phyloP scores from a whole-genome alignment of 2,888 invertebrate species.

The Diogma glabrata region DNA sequence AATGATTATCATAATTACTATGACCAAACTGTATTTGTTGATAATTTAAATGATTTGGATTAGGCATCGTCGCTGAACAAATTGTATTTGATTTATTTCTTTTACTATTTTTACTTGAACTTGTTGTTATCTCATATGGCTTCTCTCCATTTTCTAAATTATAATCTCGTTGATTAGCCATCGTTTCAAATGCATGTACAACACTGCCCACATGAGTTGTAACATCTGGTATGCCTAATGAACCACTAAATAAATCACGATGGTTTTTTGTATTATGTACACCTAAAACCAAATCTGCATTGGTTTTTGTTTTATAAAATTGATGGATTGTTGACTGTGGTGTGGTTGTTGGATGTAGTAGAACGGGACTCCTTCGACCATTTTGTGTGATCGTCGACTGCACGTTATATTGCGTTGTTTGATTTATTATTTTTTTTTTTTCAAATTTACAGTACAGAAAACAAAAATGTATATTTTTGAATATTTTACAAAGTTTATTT shows the following conservation, averaged over 20 bases:
- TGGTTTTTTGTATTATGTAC: constrained; percentile 32
- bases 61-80: not conserved
- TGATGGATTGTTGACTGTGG: constrained; percentile 30
- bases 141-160: constrained; percentile 6
- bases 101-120: not conserved
- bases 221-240: constrained; percentile 35
- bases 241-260: constrained; percentile 34
- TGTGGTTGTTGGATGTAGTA: constrained; percentile 21
- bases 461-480: constrained; percentile 8
- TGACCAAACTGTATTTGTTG: constrained; percentile 3
- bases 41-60: not conserved
- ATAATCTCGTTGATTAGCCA: constrained; percentile 28
- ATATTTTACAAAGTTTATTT: constrained; percentile 12
- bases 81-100: constrained; percentile 5
- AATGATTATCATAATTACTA: too few species aligned
- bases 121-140: constrained; percentile 6
- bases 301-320: constrained; percentile 28
- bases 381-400: constrained; percentile 23
- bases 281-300: constrained; percentile 27
- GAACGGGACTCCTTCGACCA: constrained; percentile 11
- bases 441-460: too few species aligned
- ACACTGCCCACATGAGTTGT: constrained; percentile 35
- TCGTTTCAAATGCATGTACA: constrained; percentile 35
- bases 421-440: too few species aligned
- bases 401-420: constrained; percentile 18